Percentiles rank a stretch among this genome's conserved stretches.
These are phyloP conservation scores for Mixornis gularis DNA, from an alignment of 2,113 vertebrate genomes.

Conservation along the genomic window DNA sequence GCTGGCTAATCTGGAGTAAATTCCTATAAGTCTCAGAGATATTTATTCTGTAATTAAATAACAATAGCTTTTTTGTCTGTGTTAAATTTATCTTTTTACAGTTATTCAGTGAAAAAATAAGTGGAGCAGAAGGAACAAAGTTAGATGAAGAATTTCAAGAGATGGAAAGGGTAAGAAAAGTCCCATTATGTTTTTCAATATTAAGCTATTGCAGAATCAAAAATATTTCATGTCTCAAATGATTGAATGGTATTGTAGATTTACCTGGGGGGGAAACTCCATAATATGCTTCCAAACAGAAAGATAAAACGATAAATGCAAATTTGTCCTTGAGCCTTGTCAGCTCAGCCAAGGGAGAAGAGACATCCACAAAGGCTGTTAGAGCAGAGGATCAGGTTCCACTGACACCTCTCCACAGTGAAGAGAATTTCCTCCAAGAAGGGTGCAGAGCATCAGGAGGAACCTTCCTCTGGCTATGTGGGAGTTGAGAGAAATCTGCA, in stretches of 20 bases:
- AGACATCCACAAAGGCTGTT: not conserved
- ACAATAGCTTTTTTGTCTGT: not conserved
- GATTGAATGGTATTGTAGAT: not conserved
- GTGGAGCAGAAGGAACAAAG: conserved; percentile 90
- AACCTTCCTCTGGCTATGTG: not conserved
- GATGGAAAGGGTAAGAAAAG: conserved; percentile 88
- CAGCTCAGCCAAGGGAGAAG: not conserved
- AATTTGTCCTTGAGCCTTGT: not conserved
- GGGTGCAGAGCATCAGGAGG: not conserved
- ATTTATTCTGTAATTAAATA: not conserved
- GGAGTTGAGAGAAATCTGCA: not conserved
- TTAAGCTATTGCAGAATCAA: not conserved
- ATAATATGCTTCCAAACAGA: not conserved
- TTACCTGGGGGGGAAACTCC: not conserved
- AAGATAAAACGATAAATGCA: not conserved
- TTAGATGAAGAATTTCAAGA: conserved; percentile 91
- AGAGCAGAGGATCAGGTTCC: not conserved
- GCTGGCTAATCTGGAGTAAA: not conserved
- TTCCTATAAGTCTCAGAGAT: not conserved
- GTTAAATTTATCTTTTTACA: conserved; percentile 59
- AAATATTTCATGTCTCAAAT: not conserved
- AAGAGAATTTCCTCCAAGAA: not conserved
- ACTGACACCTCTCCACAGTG: rapidly evolving
- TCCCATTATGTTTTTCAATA: not conserved
- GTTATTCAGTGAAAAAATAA: conserved; percentile 94